Evolutionary conservation across 2,113 vertebrate genomes (phyloP), one percentile per base, ranked within the genome.

Genomic region (Mirza zaza): DNA sequence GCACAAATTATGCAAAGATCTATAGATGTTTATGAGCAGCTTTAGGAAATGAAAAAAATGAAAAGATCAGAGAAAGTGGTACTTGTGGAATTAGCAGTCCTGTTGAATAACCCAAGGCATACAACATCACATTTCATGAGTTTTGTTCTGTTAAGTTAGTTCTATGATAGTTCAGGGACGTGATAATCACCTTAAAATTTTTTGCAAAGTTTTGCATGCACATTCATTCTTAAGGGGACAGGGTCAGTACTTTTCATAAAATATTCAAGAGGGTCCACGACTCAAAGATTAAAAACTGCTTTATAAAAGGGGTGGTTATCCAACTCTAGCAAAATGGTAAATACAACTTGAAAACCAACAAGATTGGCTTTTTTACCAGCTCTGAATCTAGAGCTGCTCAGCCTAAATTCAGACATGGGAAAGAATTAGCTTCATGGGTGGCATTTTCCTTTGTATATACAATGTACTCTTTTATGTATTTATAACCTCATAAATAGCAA

Each of bases 351-450:
- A 96, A 97, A 96, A 59, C n/a, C 61, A 76, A 23, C 25, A 59
- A 57, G 57, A 52, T 23, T 83, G 90, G 6, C 63, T 93, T 91
- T 80, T 57, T 75, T 77, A 67, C 15, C 42, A 90, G 52, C 52
- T 55, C 52, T 55, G 52, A 55, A 55, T 55, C 6, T 65, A 83
- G 75, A 91, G 50, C 36, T 23, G 94, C 29, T 92, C 79, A 63
- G 42, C 14, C 34, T 36, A 63, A 87, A 90, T 68, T 86, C 61
- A 91, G 45, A 65, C 61, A 65, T 76, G 82, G 59, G 82, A 92
- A 91, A 95, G 36, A 92, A 91, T 95, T 61, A 79, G 34, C 79
- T 89, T 63, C 39, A 29, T 90, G 94, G 92, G 96, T 96, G 96
- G 92, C 52, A 59, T 88, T 91, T 95, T 87, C 63, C 63, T 95